These are phyloP conservation scores for Ridgeia piscesae DNA, from an alignment of 1,140 invertebrate species.

Conservation along the genomic window DNA sequence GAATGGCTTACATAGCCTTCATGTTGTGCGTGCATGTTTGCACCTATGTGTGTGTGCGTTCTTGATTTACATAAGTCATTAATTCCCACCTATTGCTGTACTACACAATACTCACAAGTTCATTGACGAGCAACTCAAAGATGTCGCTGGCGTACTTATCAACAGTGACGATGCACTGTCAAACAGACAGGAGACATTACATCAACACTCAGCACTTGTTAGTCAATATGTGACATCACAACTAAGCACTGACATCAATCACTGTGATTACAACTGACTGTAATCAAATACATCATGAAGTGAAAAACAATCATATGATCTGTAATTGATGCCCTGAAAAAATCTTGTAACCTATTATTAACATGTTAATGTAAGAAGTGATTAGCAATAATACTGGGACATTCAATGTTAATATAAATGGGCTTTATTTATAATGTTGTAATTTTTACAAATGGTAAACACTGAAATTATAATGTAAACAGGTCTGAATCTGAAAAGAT, in stretches of 20 bases:
- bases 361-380: background rate
- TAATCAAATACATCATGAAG: background rate
- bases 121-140: slow-evolving; percentile 79
- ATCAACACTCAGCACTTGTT: background rate
- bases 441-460: too few relatives aligned
- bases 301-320: background rate
- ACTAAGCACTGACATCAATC: background rate
- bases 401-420: too few relatives aligned
- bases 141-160: slow-evolving; percentile 86
- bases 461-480: too few relatives aligned
- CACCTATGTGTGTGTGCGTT: background rate
- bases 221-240: background rate
- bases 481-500: background rate
- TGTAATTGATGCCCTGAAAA: too few relatives aligned
- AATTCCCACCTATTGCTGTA: background rate
- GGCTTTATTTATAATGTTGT: too few relatives aligned
- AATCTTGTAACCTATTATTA: too few relatives aligned
- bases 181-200: background rate
- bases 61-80: background rate
- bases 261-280: too few relatives aligned
- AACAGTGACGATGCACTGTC: background rate
- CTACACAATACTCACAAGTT: slow-evolving; percentile 64
- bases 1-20: too few relatives aligned
- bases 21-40: too few relatives aligned
- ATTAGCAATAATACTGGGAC: too few relatives aligned